Base-by-base conservation (phyloP, 1,140 invertebrate genomes). In the Nymphalis io region DNA sequence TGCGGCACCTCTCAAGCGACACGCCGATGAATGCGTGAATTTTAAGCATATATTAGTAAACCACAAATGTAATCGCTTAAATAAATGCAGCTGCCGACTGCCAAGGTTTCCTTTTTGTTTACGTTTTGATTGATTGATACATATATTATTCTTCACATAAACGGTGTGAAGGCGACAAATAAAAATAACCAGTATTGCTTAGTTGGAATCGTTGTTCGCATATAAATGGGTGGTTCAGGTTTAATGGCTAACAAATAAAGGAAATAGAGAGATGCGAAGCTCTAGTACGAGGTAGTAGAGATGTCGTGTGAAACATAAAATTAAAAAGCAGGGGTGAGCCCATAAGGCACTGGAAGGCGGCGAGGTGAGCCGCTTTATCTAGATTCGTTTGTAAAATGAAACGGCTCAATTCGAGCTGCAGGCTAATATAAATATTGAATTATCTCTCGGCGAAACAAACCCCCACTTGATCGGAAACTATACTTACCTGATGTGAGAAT, bases 51-150 rank as follows among this genome's bases (percentile, higher is more conserved):
- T 81, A 79, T 84, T 81, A 78, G 82, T 84, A 82, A 72, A 75
- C 79, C 72, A 80, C 74, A 75, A 78, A 84, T 82, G 80, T 76
- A 78, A 75, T 72, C 76, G 76, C 73, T 81, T 80, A 76, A 70
- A 76, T 65, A 74, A 72, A 77, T 61, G 79, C 84, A 87, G 81
- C 78, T 85, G 84, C 60, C 68, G 55, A 60, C 59, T 79, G 68
- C 76, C 82, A 87, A 83, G 84, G 74, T 81, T 79, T 72, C 68
- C 68, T 73, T 83, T 82, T 83, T 81, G 78, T 84, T 83, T 84
- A 74, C 75, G 73, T 74, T 80, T 79, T 83, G 80, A 87, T 85
- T 79, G 81, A 82, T 83, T 83, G 82, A 87, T 85, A 84, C 78
- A 84, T 84, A 81, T 87, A 74, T 84, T 80, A 84, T 79, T 78